Percentiles rank a stretch among this genome's conserved stretches.
phyloP scores from a whole-genome alignment of 2,797 vertebrate species.

The Lemur catta region DNA sequence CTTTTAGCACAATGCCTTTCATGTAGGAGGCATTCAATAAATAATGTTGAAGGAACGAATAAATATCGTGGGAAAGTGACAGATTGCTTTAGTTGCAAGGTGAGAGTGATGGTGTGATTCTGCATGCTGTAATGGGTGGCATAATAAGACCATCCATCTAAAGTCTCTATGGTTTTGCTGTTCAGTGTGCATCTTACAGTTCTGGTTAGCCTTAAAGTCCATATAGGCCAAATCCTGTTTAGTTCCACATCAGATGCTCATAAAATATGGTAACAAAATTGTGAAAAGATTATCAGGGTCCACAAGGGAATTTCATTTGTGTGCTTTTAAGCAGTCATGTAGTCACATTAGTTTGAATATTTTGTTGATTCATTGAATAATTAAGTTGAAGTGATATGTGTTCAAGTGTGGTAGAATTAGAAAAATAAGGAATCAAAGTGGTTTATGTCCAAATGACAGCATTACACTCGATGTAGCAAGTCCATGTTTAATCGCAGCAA shows the following conservation, averaged over 20 bases:
- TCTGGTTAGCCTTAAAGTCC: background rate
- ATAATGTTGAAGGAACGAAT: background rate
- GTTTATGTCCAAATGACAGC: background rate
- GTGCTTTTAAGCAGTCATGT: background rate
- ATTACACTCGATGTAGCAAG: background rate
- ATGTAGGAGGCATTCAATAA: background rate
- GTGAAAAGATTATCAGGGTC: background rate
- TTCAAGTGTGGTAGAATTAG: background rate
- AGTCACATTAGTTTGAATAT: background rate
- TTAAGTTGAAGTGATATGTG: background rate
- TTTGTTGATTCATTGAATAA: background rate
- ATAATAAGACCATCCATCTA: constrained; percentile 16
- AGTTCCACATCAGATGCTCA: background rate
- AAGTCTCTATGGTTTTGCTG: background rate
- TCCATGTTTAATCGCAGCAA: background rate
- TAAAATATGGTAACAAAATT: background rate
- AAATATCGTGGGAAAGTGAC: background rate
- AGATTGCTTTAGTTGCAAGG: background rate
- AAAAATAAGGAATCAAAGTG: background rate
- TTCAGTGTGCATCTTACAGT: background rate
- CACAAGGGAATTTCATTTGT: background rate
- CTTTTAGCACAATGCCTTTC: background rate
- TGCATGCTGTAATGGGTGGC: background rate
- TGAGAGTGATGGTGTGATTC: background rate
- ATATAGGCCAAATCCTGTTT: background rate